Conservation (phyloP, 2,888 invertebrate species). For the Lottia gigantea region DNA sequence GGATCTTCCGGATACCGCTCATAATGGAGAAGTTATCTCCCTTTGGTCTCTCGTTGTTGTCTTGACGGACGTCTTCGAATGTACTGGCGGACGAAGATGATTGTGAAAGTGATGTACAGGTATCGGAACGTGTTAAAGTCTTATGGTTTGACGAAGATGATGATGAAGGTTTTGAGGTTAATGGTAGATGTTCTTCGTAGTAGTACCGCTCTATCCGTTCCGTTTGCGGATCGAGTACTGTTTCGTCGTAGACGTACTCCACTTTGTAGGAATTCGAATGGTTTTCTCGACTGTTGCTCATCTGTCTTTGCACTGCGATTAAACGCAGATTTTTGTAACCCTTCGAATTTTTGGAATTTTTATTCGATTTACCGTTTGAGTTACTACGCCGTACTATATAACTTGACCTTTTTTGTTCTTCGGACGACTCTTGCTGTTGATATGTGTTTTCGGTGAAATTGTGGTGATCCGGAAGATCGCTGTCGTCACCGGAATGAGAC, state of each 20-base stretch:
- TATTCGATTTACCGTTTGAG: not conserved
- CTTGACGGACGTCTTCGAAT: conserved; percentile 27
- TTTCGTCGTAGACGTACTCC: conserved; percentile 65
- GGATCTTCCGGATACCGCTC: conserved; percentile 43
- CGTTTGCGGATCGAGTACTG: conserved; percentile 59
- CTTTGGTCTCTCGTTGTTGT: conserved; percentile 23
- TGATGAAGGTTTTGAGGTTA: conserved; percentile 11
- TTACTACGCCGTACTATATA: not conserved
- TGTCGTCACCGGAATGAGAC: conserved; percentile 31
- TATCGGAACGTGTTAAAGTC: not conserved
- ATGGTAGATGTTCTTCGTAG: conserved; percentile 51
- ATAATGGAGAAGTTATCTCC: conserved; percentile 43
- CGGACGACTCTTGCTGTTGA: conserved; percentile 19
- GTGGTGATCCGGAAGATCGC: conserved; percentile 30
- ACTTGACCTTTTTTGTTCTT: conserved; percentile 9
- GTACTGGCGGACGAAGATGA: conserved; percentile 33
- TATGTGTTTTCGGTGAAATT: conserved; percentile 29
- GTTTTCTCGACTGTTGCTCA: conserved; percentile 15
- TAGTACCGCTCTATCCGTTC: conserved; percentile 60
- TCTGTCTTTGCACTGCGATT: conserved; percentile 26
- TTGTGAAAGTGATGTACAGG: conserved; percentile 19
- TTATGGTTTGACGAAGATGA: not conserved
- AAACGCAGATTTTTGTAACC: conserved; percentile 28
- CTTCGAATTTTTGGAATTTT: not conserved
- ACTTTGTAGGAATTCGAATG: conserved; percentile 37